Conservation (phyloP, 2,113 vertebrate species). For the Fukomys damarensis region DNA sequence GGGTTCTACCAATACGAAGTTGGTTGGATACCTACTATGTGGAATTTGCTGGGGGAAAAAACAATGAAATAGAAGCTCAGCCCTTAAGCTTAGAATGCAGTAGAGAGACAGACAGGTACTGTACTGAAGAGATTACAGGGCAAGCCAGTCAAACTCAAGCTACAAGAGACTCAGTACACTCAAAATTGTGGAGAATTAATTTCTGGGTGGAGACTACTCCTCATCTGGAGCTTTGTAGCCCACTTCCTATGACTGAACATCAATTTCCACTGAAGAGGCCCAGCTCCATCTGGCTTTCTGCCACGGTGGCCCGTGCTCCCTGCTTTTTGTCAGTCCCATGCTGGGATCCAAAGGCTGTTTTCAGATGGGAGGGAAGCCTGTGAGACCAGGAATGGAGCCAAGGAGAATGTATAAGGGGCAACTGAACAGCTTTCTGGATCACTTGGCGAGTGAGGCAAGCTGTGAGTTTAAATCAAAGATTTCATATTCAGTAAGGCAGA, state of each 20-base stretch:
- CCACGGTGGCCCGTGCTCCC: too few species aligned
- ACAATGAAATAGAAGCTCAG: neutral
- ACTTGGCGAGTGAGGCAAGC: neutral
- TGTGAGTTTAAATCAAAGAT: constrained; percentile 32
- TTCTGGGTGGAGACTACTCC: neutral
- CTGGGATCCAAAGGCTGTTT: neutral
- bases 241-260: neutral
- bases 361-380: neutral
- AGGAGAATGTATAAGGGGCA: neutral
- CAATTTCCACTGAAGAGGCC: neutral
- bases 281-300: neutral
- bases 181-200: neutral
- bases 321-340: neutral
- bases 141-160: neutral
- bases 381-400: neutral
- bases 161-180: neutral
- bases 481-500: neutral
- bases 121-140: neutral
- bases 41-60: constrained; percentile 26
- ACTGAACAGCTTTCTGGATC: neutral
- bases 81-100: neutral
- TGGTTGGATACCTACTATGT: neutral
- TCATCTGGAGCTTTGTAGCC: neutral
- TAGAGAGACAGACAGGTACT: neutral
- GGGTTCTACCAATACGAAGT: neutral